Conservation (phyloP, 2,797 vertebrate species). For the Hyperoplus immaculatus region DNA sequence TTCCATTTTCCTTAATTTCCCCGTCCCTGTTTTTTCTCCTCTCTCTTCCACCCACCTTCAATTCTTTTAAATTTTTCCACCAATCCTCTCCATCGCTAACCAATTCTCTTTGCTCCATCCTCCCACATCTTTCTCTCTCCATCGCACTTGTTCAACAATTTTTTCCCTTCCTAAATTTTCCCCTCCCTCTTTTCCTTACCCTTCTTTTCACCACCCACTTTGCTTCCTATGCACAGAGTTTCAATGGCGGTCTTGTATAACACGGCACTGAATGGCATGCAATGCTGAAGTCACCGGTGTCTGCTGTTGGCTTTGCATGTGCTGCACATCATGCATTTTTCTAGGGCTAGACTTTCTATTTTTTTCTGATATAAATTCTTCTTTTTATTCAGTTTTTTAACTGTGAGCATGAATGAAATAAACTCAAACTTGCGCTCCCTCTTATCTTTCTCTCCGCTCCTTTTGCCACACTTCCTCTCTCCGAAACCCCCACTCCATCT, state of each 20-base stretch:
- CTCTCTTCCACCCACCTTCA: background rate
- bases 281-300: too few species aligned
- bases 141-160: background rate
- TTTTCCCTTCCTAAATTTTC: background rate
- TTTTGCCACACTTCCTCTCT: conserved; percentile 30
- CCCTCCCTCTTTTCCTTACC: background rate
- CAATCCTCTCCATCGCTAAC: background rate
- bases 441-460: conserved; percentile 23
- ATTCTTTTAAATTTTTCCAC: background rate
- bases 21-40: background rate
- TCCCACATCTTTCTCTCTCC: background rate
- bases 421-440: background rate
- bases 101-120: background rate
- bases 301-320: too few species aligned
- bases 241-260: too few species aligned
- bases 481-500: background rate
- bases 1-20: background rate
- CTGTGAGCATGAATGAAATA: too few species aligned
- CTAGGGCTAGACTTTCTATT: background rate
- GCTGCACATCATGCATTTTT: too few species aligned
- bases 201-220: background rate
- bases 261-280: too few species aligned
- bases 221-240: background rate
- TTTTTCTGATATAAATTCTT: background rate
- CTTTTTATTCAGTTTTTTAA: too few species aligned